Conservation (phyloP, 2,113 vertebrate genomes). For the Scatophagus argus region DNA sequence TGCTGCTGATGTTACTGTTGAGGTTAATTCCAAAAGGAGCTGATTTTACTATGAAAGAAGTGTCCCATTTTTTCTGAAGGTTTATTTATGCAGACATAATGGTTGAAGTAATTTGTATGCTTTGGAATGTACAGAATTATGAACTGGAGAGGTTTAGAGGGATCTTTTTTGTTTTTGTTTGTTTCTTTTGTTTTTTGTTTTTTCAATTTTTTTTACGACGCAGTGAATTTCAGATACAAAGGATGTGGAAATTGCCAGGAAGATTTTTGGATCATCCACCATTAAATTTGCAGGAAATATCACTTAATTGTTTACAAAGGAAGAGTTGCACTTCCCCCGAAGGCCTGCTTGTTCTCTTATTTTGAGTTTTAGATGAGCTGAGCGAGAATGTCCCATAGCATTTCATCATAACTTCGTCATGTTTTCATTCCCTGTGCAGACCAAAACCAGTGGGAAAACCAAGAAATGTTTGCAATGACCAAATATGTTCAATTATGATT, state of each 20-base stretch:
- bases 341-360: constrained; percentile 23
- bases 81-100: constrained; percentile 30
- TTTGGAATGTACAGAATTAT: constrained; percentile 49
- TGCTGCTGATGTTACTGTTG: constrained; percentile 26
- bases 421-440: constrained; percentile 14
- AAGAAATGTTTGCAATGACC: constrained; percentile 58
- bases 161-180: not conserved
- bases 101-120: constrained; percentile 39
- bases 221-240: constrained; percentile 30
- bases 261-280: constrained; percentile 15
- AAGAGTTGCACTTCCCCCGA: constrained; percentile 30
- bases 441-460: constrained; percentile 39
- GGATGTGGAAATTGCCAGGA: not conserved
- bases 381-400: constrained; percentile 39
- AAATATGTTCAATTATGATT: constrained; percentile 66
- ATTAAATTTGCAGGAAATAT: constrained; percentile 31
- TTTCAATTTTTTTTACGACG: not conserved
- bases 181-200: not conserved
- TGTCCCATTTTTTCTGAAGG: constrained; percentile 18
- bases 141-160: constrained; percentile 8
- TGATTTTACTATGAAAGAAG: constrained; percentile 35
- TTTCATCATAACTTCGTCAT: constrained; percentile 13
- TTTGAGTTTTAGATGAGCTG: constrained; percentile 25
- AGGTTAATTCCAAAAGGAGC: constrained; percentile 11
- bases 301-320: constrained; percentile 69